These are phyloP conservation scores for Halcyon smyrnensis DNA, from an alignment of 2,797 vertebrate genomes.

Conservation along the genomic window DNA sequence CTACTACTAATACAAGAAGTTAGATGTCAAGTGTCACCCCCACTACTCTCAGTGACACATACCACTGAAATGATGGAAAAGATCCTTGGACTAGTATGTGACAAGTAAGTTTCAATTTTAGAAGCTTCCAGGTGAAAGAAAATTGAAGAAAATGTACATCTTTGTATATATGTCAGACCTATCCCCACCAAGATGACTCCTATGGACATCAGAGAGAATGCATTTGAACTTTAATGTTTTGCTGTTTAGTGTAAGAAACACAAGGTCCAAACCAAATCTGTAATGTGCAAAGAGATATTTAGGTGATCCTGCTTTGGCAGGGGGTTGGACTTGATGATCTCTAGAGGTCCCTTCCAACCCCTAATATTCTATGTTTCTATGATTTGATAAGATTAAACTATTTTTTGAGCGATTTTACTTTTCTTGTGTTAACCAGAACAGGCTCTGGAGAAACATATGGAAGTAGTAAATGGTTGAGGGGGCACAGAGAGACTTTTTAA, in stretches of 20 bases:
- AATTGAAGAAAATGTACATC: neutral
- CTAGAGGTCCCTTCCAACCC: no score
- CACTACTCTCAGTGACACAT: neutral
- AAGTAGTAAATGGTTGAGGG: neutral
- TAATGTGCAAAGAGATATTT: neutral
- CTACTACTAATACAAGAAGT: neutral
- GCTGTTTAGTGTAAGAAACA: neutral
- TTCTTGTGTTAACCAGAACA: neutral
- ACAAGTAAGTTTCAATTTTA: neutral
- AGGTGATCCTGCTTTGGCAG: no score
- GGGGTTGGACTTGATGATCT: no score
- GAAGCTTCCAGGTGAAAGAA: neutral
- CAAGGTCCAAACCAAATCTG: neutral
- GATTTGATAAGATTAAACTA: neutral
- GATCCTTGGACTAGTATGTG: neutral
- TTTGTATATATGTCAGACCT: neutral
- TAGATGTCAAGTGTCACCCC: neutral
- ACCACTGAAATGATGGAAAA: neutral
- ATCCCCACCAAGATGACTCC: neutral
- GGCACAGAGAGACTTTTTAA: neutral
- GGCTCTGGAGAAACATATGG: neutral
- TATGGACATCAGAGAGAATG: neutral
- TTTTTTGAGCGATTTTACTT: neutral
- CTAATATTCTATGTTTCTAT: no score
- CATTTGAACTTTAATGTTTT: neutral